Evolutionary conservation across 2,113 vertebrate species (phyloP), one percentile per base, ranked within the genome.

Genomic region (Pteruthius melanotis): DNA sequence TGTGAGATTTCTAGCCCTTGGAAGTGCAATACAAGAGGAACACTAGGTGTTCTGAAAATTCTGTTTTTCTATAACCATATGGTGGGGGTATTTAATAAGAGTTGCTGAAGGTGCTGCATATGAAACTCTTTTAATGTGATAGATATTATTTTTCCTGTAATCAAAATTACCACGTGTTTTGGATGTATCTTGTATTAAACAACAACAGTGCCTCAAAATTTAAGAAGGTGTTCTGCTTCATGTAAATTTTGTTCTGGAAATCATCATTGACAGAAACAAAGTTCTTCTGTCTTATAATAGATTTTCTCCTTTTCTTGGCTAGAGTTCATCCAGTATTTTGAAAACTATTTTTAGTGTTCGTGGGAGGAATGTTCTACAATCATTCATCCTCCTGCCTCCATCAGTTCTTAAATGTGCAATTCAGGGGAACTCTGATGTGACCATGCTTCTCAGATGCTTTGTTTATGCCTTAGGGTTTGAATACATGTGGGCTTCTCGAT

Each of bases 381-480:
- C 75, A 63, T 95, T 87, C 59, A 79, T 94, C 35, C 18, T 76
- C 15, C 63, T 82, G 49, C 37, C 17, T 93, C 61, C 69, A 33
- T 87, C 69, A 71, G 59, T 83, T 57, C 60, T 94, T 85, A 87
- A 87, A 74, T 54, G 63, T 83, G 37, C 11, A 37, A 63, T 69
- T 83, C 84, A 74, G 27, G 61, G 66, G 30, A 96, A 63, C 50
- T 75, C 28, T 87, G 56, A 83, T 83, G 59, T 6, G 6, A 83
- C 44, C 21, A 11, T 45, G 50, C 52, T 85, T 84, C 83, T 86
- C 56, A 81, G 64, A 93, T 49, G 74, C 65, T 93, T 90, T 96
- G 84, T 81, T 93, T 93, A 71, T 71, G 72, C 71, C 74, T 90
- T n/a, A 84, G 80, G 85, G 63, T 81, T 84, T 91, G 22, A 83